Conservation (phyloP, 2,797 vertebrate species). For the Cynodonichthys magdalenae region DNA sequence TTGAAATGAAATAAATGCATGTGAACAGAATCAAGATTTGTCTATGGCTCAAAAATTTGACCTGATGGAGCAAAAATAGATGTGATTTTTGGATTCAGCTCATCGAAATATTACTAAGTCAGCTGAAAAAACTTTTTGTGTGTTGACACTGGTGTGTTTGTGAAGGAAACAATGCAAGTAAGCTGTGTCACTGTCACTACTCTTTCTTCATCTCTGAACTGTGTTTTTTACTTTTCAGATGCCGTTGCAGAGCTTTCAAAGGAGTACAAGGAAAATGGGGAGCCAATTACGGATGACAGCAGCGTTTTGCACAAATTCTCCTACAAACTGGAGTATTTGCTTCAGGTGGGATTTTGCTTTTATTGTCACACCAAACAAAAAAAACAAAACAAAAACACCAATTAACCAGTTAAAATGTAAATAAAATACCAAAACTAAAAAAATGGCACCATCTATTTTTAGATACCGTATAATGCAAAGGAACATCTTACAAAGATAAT, state of each 20-base stretch:
- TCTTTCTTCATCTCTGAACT: background rate
- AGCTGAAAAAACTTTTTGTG: too few relatives aligned
- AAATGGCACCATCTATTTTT: too few relatives aligned
- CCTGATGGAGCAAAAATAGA: too few relatives aligned
- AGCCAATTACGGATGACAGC: constrained; percentile 95
- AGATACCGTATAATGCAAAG: background rate
- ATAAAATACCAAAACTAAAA: too few relatives aligned
- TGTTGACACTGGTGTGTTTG: constrained; percentile 76
- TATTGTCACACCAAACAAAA: background rate
- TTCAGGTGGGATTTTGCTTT: constrained; percentile 85
- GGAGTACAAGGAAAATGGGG: constrained; percentile 91
- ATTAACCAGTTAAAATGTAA: background rate
- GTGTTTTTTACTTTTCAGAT: constrained; percentile 73
- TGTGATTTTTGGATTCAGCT: too few relatives aligned
- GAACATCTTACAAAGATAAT: background rate
- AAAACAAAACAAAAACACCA: background rate
- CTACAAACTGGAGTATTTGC: constrained; percentile 94
- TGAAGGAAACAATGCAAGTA: constrained; percentile 63
- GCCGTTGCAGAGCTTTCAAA: constrained; percentile 89
- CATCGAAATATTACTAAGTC: too few relatives aligned
- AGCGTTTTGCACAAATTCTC: constrained; percentile 93
- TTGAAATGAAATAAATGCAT: too few relatives aligned
- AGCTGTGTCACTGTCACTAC: background rate
- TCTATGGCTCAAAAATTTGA: too few relatives aligned
- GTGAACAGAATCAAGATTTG: too few relatives aligned